phyloP scores from a whole-genome alignment of 2,888 invertebrate species.

The Arctia plantaginis region DNA sequence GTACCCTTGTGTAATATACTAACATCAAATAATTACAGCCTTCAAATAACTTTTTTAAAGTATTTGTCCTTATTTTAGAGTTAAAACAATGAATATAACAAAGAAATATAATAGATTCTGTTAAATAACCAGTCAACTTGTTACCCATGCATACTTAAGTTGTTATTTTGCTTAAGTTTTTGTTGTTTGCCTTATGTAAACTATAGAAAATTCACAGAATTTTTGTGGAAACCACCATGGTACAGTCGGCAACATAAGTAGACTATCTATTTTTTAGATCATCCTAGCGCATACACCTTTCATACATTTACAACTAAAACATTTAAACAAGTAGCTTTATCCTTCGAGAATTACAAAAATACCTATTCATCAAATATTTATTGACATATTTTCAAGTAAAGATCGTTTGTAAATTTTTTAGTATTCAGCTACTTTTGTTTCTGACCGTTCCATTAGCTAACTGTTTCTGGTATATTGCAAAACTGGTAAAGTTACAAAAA shows the following conservation, averaged over 20 bases:
- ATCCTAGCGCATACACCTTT: neutral
- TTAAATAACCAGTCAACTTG: no score
- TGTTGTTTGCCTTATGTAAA: no score
- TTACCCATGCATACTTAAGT: no score
- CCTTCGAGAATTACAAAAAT: neutral
- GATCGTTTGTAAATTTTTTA: neutral
- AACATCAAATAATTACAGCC: neutral
- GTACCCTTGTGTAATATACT: neutral
- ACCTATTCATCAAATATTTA: neutral
- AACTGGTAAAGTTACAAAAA: neutral
- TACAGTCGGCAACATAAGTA: neutral
- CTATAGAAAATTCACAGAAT: no score
- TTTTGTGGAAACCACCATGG: no score
- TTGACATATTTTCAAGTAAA: neutral
- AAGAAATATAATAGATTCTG: no score
- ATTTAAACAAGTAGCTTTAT: neutral
- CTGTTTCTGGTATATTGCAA: no score
- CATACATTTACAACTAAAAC: neutral
- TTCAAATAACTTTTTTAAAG: neutral
- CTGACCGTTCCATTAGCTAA: neutral
- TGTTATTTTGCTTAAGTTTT: no score
- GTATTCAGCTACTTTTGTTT: no score
- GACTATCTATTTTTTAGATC: neutral
- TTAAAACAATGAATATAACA: neutral
- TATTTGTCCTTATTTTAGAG: neutral